phyloP scores from a whole-genome alignment of 1,140 invertebrate genomes.

The Colletes gigas region DNA sequence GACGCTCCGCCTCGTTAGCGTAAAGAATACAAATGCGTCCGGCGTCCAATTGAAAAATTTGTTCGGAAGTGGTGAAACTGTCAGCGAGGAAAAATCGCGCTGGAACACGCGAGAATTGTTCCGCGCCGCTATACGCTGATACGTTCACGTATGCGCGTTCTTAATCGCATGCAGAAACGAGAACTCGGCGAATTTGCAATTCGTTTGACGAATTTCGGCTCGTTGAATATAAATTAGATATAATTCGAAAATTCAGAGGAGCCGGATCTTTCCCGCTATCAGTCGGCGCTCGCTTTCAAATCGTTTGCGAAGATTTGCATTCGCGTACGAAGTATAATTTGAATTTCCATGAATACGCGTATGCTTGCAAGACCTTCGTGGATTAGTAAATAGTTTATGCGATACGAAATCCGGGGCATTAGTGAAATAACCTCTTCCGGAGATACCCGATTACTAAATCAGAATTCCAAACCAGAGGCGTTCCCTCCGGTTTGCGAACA shows the following conservation, averaged over 20 bases:
- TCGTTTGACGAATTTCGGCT: background rate
- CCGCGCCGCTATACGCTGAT: background rate
- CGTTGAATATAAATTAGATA: background rate
- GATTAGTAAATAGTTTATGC: no score
- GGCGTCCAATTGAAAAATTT: conserved; percentile 42
- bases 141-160: background rate
- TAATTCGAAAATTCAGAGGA: background rate
- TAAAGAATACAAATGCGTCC: background rate
- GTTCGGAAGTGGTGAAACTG: conserved; percentile 22
- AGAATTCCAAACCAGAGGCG: no score
- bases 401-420: no score
- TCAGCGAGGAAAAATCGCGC: conserved; percentile 42
- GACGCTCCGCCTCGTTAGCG: background rate
- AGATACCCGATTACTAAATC: no score
- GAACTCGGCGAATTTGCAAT: background rate
- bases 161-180: background rate
- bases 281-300: no score
- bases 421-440: no score
- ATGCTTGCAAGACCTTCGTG: no score
- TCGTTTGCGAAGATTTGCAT: background rate
- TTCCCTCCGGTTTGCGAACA: no score
- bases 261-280: no score
- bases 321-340: background rate
- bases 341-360: no score
- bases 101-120: conserved; percentile 23